These are phyloP conservation scores for Threskiornis aethiopicus DNA, from an alignment of 2,797 vertebrate species.

Conservation along the genomic window DNA sequence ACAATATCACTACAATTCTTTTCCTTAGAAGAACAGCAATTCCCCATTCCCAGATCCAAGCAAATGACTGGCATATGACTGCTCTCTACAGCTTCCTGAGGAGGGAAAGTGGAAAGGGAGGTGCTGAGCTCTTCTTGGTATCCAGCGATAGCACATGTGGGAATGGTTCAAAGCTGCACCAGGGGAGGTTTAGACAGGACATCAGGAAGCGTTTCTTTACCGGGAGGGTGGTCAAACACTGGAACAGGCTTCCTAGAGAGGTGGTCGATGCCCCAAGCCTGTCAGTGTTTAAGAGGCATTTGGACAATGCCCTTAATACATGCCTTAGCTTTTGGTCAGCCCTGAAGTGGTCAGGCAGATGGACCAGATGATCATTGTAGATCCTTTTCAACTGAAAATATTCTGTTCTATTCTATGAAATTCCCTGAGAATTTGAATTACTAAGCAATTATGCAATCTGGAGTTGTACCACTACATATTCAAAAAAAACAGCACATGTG, in stretches of 20 bases:
- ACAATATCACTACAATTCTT: too few relatives aligned
- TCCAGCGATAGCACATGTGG: accelerated
- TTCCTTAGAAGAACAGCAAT: too few relatives aligned
- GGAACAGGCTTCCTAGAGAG: not conserved
- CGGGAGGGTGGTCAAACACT: not conserved
- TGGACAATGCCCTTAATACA: not conserved
- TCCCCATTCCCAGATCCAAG: too few relatives aligned
- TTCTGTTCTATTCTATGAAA: too few relatives aligned
- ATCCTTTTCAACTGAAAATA: not conserved
- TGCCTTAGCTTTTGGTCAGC: not conserved
- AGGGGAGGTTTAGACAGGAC: not conserved
- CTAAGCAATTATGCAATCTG: too few relatives aligned
- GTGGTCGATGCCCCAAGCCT: not conserved
- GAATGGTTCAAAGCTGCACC: not conserved
- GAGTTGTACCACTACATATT: too few relatives aligned
- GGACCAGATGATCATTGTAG: not conserved
- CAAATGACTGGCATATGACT: too few relatives aligned
- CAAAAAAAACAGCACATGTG: too few relatives aligned
- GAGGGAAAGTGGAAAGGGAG: too few relatives aligned
- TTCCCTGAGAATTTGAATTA: too few relatives aligned
- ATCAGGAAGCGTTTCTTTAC: not conserved
- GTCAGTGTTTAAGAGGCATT: not conserved
- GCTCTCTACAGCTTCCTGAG: too few relatives aligned
- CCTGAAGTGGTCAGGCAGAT: not conserved
- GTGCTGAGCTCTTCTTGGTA: not conserved